Percentiles rank a stretch among this genome's conserved stretches.
phyloP scores from a whole-genome alignment of 2,797 vertebrate species.

The Enteromius paludinosus region DNA sequence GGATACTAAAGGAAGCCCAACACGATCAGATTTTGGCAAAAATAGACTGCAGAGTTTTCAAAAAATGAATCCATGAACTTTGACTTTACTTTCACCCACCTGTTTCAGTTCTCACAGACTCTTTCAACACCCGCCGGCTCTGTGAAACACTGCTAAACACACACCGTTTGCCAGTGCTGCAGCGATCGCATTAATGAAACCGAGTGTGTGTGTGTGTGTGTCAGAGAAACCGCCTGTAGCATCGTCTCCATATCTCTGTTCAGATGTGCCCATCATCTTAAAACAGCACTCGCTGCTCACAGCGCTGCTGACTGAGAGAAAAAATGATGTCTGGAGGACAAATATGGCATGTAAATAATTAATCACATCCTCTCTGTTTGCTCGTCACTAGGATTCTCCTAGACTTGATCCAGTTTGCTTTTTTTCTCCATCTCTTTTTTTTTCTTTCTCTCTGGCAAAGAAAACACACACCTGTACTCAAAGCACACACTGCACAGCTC shows the following conservation, averaged over 20 bases:
- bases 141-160: constrained; percentile 24
- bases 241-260: constrained; percentile 43
- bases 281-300: constrained; percentile 40
- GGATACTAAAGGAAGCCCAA: neutral
- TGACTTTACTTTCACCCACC: constrained; percentile 10
- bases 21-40: neutral
- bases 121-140: neutral
- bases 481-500: constrained; percentile 32
- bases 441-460: constrained; percentile 48
- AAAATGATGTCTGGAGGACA: constrained; percentile 72
- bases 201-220: neutral
- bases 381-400: constrained; percentile 51
- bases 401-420: constrained; percentile 47
- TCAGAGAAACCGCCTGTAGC: constrained; percentile 41
- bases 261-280: constrained; percentile 54
- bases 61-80: constrained; percentile 1
- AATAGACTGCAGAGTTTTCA: neutral
- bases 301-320: constrained; percentile 54
- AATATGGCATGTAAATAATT: constrained; percentile 74
- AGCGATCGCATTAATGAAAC: neutral
- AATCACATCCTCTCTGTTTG: constrained; percentile 68
- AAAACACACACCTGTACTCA: constrained; percentile 35
- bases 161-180: neutral
- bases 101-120: constrained; percentile 6
- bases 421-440: constrained; percentile 31